Conservation (phyloP, 2,113 vertebrate species). For the Ranitomeya variabilis region DNA sequence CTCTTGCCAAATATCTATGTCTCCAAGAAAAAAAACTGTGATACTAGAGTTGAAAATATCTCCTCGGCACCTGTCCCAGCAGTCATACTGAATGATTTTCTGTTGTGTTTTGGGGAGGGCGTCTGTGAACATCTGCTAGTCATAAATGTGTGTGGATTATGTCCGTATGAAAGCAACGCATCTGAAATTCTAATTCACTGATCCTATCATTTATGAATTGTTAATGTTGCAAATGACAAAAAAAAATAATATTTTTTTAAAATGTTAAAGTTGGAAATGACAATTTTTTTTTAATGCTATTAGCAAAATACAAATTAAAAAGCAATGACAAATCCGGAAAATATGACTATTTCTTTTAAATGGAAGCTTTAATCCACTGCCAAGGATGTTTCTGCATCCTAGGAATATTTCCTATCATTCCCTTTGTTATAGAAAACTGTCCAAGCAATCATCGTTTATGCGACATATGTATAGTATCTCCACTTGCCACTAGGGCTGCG, state of each 20-base stretch:
- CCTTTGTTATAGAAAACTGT: too few species aligned
- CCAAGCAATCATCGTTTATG: too few species aligned
- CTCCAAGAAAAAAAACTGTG: slow-evolving; percentile 1
- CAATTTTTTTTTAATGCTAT: not conserved
- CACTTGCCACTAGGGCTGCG: too few species aligned
- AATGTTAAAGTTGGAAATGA: not conserved
- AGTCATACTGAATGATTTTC: not conserved
- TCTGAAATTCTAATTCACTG: not conserved
- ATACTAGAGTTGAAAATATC: not conserved
- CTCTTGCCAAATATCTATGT: slow-evolving; percentile 24
- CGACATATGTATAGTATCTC: too few species aligned
- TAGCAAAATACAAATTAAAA: not conserved
- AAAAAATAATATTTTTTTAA: not conserved
- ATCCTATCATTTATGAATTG: not conserved
- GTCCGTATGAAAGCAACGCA: not conserved
- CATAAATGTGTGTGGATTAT: not conserved
- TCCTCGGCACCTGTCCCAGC: slow-evolving; percentile 32
- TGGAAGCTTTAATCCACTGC: too few species aligned
- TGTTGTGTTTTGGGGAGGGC: not conserved
- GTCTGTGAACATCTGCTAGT: slow-evolving; percentile 29
- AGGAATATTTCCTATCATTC: too few species aligned
- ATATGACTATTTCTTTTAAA: not conserved
- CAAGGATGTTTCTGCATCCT: too few species aligned
- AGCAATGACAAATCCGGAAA: not conserved
- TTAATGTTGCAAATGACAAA: not conserved